Evolutionary conservation across 2,113 vertebrate genomes (phyloP).

Genomic region (Myrmophylax atrothorax): DNA sequence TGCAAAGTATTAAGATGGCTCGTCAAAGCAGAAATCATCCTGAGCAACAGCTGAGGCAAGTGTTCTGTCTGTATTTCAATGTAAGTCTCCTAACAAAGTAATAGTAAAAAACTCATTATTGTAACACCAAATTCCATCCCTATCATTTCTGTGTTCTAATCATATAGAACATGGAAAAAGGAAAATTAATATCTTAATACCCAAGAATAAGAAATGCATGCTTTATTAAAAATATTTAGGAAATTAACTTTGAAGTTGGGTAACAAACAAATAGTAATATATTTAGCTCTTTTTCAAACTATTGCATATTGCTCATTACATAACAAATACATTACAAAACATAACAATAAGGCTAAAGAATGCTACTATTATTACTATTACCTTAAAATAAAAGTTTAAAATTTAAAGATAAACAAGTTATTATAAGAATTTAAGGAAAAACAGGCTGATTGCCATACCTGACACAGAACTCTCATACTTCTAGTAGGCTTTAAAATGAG

Average conservation of each 20-base stretch:
- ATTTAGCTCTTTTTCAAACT: not conserved
- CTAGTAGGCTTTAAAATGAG: slow-evolving; percentile 99
- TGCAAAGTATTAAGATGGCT: slow-evolving; percentile 87
- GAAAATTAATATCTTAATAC: not conserved
- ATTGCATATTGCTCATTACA: not conserved
- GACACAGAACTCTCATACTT: slow-evolving; percentile 99
- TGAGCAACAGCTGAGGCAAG: slow-evolving; percentile 91
- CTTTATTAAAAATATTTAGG: not conserved
- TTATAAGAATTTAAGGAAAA: slow-evolving; percentile 76
- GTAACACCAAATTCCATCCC: not conserved
- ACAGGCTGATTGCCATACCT: slow-evolving; percentile 91
- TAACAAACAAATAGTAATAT: not conserved
- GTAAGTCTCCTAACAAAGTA: slow-evolving; percentile 88
- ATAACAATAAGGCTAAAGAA: not conserved
- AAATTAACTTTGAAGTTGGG: not conserved
- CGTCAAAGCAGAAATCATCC: slow-evolving; percentile 93
- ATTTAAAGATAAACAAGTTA: not conserved
- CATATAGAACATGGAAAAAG: not conserved
- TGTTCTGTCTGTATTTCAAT: slow-evolving; percentile 99
- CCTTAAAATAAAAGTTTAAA: not conserved
- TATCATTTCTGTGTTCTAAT: not conserved
- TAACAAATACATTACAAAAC: not conserved
- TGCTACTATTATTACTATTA: slow-evolving; percentile 7
- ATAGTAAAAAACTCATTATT: not conserved
- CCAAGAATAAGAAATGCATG: slow-evolving; percentile 11